Evolutionary conservation across 2,888 invertebrate genomes (phyloP).

Genomic region (Troilus luridus): DNA sequence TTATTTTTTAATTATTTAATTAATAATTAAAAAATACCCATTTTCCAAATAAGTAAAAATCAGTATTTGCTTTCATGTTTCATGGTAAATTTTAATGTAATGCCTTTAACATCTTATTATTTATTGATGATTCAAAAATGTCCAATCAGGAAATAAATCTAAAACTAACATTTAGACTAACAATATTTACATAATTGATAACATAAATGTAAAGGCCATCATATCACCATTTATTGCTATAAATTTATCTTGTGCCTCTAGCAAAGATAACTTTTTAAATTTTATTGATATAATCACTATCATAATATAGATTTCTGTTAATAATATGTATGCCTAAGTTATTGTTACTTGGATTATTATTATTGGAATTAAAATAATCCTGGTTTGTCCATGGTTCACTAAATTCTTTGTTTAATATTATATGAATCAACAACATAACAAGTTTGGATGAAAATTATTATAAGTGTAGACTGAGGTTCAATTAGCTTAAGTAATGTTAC

Average conservation of each 20-base stretch:
- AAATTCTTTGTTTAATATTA: neutral
- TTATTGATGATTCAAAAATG: neutral
- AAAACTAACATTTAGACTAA: too few species aligned
- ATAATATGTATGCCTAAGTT: neutral
- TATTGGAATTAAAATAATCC: neutral
- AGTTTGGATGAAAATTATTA: neutral
- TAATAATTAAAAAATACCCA: neutral
- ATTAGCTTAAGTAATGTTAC: too few species aligned
- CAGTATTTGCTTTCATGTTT: neutral
- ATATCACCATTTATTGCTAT: neutral
- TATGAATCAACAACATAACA: neutral
- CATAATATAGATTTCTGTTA: neutral
- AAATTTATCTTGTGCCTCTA: neutral
- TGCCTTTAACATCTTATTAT: neutral
- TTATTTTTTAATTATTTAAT: neutral
- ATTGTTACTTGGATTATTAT: too few species aligned
- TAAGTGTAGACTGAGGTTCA: neutral
- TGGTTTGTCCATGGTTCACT: neutral
- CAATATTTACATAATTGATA: neutral
- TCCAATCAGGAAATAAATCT: neutral
- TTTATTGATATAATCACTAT: neutral
- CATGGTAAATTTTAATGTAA: neutral
- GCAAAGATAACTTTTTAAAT: neutral
- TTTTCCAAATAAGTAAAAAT: neutral
- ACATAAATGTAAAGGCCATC: neutral